These are phyloP conservation scores for Meles meles DNA, from an alignment of 2,113 vertebrate species.

Conservation along the genomic window DNA sequence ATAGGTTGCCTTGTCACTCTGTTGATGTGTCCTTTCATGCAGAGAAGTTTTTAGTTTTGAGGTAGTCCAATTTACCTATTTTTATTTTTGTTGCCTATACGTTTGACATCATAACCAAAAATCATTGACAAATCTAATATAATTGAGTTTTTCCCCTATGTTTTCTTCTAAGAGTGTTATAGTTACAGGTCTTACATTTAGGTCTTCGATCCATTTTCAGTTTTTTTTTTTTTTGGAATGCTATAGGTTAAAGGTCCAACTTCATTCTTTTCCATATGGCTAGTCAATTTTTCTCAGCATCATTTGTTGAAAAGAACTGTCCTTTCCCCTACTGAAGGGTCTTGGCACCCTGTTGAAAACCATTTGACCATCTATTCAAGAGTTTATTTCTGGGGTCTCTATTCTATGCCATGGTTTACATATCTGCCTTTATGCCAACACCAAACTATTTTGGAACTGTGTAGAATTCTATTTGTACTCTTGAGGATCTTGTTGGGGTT, in stretches of 20 bases:
- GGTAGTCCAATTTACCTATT: background rate
- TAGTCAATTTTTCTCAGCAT: background rate
- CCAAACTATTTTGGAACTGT: background rate
- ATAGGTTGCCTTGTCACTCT: background rate
- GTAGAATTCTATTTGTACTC: background rate
- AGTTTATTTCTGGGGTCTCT: background rate
- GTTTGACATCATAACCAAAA: background rate
- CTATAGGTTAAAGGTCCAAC: background rate
- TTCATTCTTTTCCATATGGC: background rate
- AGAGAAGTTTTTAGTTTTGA: background rate
- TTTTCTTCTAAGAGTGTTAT: background rate
- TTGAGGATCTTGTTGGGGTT: background rate
- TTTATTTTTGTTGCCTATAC: background rate
- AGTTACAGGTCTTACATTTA: background rate
- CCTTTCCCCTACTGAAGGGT: background rate
- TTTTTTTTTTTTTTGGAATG: background rate
- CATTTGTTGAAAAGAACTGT: background rate
- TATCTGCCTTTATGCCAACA: background rate
- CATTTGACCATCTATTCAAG: background rate
- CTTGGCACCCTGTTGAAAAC: background rate
- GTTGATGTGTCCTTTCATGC: background rate
- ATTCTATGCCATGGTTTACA: background rate
- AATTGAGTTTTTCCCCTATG: background rate
- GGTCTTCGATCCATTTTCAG: background rate
- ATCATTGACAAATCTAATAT: background rate